These are phyloP conservation scores for Sminthurides aquaticus DNA, from an alignment of 2,888 invertebrate species.

Conservation along the genomic window DNA sequence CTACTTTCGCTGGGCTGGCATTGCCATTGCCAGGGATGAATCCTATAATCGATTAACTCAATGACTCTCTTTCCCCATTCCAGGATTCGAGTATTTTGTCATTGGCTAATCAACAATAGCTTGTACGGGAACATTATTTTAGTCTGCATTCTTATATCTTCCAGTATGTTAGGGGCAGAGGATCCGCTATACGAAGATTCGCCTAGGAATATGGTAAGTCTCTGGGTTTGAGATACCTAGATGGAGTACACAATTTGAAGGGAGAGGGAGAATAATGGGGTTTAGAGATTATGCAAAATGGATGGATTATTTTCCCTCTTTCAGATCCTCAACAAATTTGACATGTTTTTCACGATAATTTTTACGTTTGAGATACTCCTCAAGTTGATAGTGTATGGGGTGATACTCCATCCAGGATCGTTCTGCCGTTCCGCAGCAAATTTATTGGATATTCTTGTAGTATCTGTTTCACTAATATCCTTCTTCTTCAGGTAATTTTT, in stretches of 20 bases:
- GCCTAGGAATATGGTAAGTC: conserved; percentile 30
- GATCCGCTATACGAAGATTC: conserved; percentile 31
- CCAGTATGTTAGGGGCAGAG: conserved; percentile 23
- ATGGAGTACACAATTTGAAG: no score
- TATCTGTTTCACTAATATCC: conserved; percentile 56
- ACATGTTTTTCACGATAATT: conserved; percentile 54
- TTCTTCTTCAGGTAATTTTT: conserved; percentile 50
- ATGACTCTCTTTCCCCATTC: not conserved
- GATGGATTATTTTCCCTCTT: conserved; percentile 4
- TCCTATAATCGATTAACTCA: not conserved
- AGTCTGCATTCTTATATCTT: conserved; percentile 29
- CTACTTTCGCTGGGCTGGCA: no score
- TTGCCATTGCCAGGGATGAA: not conserved
- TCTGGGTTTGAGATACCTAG: no score
- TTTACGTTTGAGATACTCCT: conserved; percentile 57
- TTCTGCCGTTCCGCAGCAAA: conserved; percentile 58
- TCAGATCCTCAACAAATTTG: conserved; percentile 53
- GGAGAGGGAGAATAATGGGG: no score
- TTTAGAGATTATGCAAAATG: not conserved
- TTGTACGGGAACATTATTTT: conserved; percentile 35
- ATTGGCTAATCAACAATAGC: conserved; percentile 30
- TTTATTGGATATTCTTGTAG: conserved; percentile 56
- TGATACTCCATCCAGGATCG: conserved; percentile 55
- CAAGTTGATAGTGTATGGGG: conserved; percentile 55
- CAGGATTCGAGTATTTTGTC: conserved; percentile 31